Evolutionary conservation across 2,797 vertebrate genomes (phyloP).

Genomic region (Enteromius mattozi): DNA sequence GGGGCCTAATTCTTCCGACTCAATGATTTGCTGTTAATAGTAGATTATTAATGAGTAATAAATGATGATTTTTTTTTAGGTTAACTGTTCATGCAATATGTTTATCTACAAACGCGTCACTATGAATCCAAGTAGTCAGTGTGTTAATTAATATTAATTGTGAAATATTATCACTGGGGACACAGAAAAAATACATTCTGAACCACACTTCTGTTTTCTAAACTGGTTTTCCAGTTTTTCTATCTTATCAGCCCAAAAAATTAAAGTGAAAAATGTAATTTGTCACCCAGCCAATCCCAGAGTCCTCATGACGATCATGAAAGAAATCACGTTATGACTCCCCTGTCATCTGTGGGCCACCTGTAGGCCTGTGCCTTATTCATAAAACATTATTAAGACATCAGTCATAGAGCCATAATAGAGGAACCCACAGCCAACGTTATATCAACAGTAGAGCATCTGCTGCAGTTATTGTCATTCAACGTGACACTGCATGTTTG

Average conservation of each 20-base stretch:
- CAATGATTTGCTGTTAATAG: neutral
- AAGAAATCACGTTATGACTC: conserved; percentile 26
- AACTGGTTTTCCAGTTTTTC: neutral
- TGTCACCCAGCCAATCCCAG: neutral
- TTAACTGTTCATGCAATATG: neutral
- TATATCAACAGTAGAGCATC: neutral
- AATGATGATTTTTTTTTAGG: neutral
- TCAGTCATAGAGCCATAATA: conserved; percentile 28
- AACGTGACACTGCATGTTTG: conserved; percentile 1
- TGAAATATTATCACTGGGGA: neutral
- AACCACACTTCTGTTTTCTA: neutral
- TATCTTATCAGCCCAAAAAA: neutral
- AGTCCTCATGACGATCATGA: conserved; percentile 12
- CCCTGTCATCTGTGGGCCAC: conserved; percentile 18
- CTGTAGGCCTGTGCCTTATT: conserved; percentile 35
- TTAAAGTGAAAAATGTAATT: conserved; percentile 18
- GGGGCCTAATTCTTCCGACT: neutral
- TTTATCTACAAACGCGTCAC: neutral
- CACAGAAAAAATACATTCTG: neutral
- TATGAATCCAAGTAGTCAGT: neutral
- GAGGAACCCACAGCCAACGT: conserved; percentile 16
- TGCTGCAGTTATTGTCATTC: neutral
- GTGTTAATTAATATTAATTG: conserved; percentile 3
- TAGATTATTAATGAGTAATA: neutral
- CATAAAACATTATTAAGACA: conserved; percentile 44